Evolutionary conservation across 1,140 invertebrate genomes (phyloP).

Genomic region (Zophobas atratus): DNA sequence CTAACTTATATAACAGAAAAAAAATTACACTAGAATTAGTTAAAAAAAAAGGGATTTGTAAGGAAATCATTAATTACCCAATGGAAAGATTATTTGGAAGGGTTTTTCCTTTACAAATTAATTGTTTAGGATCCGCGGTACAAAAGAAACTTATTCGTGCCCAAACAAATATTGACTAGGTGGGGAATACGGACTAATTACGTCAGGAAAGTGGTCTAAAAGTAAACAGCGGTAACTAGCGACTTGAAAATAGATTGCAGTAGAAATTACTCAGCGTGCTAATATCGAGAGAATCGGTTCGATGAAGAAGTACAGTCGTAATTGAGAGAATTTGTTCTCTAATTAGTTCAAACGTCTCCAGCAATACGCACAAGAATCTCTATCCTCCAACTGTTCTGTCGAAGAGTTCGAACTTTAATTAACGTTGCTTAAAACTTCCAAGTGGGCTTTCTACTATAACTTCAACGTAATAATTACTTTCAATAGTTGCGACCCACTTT

Average conservation of each 20-base stretch:
- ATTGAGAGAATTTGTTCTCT: slow-evolving; percentile 29
- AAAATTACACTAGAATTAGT: no score
- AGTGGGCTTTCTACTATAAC: slow-evolving; percentile 25
- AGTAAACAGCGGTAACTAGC: background rate
- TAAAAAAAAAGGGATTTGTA: no score
- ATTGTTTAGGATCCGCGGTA: background rate
- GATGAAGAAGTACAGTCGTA: background rate
- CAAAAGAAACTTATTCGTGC: no score
- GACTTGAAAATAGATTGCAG: background rate
- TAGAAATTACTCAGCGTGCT: background rate
- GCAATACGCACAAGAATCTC: slow-evolving; percentile 25
- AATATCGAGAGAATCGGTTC: slow-evolving; percentile 14
- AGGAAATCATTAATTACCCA: no score
- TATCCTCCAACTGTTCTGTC: background rate
- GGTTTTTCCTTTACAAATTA: background rate
- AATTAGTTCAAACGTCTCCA: slow-evolving; percentile 18
- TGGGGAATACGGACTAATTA: background rate
- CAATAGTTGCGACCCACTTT: slow-evolving; percentile 22
- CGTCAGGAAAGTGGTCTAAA: background rate
- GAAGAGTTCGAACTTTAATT: slow-evolving; percentile 36
- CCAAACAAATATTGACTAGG: background rate
- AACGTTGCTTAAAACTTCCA: slow-evolving; percentile 31
- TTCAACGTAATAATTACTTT: slow-evolving; percentile 30
- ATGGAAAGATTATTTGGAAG: no score
- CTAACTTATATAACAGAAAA: no score